Evolutionary conservation across 2,797 vertebrate genomes (phyloP).

Genomic region (Spinibarbus caldwelli): DNA sequence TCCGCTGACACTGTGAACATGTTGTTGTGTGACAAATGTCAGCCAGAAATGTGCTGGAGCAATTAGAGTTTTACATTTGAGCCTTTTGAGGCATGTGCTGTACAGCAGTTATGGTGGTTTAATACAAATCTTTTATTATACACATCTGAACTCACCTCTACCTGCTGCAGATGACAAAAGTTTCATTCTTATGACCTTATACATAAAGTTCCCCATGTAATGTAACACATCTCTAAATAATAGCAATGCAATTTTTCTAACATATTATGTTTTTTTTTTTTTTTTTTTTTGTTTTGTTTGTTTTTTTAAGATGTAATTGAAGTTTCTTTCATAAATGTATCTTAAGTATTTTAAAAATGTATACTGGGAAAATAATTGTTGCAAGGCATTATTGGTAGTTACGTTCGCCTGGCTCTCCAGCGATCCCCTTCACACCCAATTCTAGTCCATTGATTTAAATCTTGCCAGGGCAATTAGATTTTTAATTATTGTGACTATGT

Average conservation of each 20-base stretch:
- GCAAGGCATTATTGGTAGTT: background rate
- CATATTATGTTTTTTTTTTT: no score
- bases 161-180: background rate
- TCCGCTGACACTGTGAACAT: background rate
- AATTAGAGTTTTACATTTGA: conserved; percentile 28
- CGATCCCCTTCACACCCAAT: conserved; percentile 58
- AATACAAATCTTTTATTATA: background rate
- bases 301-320: no score
- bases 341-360: no score
- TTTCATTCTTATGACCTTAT: background rate
- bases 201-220: background rate
- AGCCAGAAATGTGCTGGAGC: background rate
- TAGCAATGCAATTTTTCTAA: no score
- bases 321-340: no score
- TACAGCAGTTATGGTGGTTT: conserved; percentile 20
- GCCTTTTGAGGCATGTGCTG: background rate
- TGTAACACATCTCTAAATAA: no score
- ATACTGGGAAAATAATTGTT: no score
- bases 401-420: conserved; percentile 52
- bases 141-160: background rate
- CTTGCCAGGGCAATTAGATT: conserved; percentile 20
- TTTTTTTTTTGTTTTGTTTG: no score
- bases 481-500: background rate
- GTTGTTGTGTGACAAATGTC: conserved; percentile 17
- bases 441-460: conserved; percentile 67